Evolutionary conservation across 2,113 vertebrate species (phyloP).

Genomic region (Isurus oxyrinchus): DNA sequence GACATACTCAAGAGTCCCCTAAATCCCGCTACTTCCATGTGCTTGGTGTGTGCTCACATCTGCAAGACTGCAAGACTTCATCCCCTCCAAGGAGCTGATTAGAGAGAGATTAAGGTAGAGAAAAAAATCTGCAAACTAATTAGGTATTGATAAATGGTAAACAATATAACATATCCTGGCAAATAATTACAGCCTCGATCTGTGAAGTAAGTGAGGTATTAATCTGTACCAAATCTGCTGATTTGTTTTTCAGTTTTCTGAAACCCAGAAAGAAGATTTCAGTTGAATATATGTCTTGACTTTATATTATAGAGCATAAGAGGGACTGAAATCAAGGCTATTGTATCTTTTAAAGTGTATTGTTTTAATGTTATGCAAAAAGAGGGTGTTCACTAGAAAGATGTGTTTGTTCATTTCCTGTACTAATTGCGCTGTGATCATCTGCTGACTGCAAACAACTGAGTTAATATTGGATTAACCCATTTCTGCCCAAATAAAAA

Average conservation of each 20-base stretch:
- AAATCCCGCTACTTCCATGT: slow-evolving; percentile 64
- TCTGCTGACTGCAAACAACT: not conserved
- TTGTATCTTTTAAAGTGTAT: not conserved
- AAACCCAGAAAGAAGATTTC: not conserved
- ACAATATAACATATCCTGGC: not conserved
- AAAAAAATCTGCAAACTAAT: slow-evolving; percentile 47
- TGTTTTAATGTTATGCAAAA: not conserved
- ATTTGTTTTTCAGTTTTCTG: not conserved
- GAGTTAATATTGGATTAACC: not conserved
- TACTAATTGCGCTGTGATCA: slow-evolving; percentile 14
- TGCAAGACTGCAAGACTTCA: slow-evolving; percentile 55
- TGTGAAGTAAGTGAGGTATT: not conserved
- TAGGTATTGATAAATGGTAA: slow-evolving; percentile 42
- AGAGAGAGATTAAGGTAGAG: slow-evolving; percentile 56
- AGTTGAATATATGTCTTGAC: not conserved
- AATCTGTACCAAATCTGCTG: not conserved
- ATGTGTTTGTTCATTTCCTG: not conserved
- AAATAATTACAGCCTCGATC: not conserved
- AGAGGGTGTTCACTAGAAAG: not conserved
- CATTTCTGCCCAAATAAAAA: not conserved
- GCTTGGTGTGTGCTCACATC: slow-evolving; percentile 64
- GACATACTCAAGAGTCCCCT: slow-evolving; percentile 58
- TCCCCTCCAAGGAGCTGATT: slow-evolving; percentile 64
- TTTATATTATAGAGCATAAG: not conserved
- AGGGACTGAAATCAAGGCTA: not conserved